Evolutionary conservation across 1,140 invertebrate genomes (phyloP).

Genomic region (Pissodes strobi): DNA sequence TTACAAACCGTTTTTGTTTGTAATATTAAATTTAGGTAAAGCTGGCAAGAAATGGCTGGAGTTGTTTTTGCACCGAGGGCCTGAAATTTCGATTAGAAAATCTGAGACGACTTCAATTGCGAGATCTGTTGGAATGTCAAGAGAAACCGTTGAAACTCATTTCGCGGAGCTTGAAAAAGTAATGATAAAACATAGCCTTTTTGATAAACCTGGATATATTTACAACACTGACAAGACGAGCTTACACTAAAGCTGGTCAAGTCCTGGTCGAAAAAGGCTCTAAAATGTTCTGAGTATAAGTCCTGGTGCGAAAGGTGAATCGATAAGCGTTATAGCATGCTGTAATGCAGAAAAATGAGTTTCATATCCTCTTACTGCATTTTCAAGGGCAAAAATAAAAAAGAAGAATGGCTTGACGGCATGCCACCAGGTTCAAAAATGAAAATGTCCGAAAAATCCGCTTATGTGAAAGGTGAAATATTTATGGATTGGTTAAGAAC

Average conservation of each 20-base stretch:
- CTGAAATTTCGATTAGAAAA: too few relatives aligned
- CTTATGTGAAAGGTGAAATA: too few relatives aligned
- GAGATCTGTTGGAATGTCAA: too few relatives aligned
- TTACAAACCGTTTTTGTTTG: too few relatives aligned
- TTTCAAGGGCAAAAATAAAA: conserved; percentile 50
- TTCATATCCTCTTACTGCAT: too few relatives aligned
- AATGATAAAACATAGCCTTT: conserved; percentile 6
- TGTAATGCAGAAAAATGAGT: conserved; percentile 47
- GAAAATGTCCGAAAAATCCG: too few relatives aligned
- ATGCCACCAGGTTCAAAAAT: too few relatives aligned
- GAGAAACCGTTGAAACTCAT: conserved; percentile 9
- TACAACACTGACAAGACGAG: conserved; percentile 39
- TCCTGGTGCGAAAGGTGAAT: conserved; percentile 42
- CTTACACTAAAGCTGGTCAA: conserved; percentile 39
- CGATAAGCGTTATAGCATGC: conserved; percentile 39
- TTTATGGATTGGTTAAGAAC: conserved; percentile 50
- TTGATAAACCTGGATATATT: conserved; percentile 11
- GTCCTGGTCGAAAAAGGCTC: conserved; percentile 49
- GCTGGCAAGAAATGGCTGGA: too few relatives aligned
- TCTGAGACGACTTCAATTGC: too few relatives aligned
- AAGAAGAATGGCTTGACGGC: too few relatives aligned
- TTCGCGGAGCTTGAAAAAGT: too few relatives aligned
- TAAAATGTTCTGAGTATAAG: conserved; percentile 34
- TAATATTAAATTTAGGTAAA: too few relatives aligned
- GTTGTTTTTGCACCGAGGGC: neutral